These are phyloP conservation scores for Dermatemys mawii DNA, from an alignment of 2,113 vertebrate species.

Conservation along the genomic window DNA sequence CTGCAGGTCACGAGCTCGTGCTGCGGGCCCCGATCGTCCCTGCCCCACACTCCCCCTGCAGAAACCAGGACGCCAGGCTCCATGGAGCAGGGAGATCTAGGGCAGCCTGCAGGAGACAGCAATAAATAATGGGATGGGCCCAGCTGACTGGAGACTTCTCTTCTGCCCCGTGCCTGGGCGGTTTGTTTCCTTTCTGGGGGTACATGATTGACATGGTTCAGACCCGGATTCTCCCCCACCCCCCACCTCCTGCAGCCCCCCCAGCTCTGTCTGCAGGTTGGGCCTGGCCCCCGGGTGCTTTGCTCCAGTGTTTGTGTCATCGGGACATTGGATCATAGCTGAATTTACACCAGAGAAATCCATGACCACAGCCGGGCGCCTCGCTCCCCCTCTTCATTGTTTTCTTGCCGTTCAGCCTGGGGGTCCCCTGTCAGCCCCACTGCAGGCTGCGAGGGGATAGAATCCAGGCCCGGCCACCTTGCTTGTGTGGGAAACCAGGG, in stretches of 20 bases:
- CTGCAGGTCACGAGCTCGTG: background rate
- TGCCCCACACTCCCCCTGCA: background rate
- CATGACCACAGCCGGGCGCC: too few species aligned
- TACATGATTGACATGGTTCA: background rate
- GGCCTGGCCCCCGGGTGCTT: background rate
- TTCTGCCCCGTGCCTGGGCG: background rate
- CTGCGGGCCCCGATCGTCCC: background rate
- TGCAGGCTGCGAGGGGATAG: background rate
- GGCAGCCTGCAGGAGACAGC: background rate
- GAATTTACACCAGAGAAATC: background rate
- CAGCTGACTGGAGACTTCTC: background rate
- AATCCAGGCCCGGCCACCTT: background rate
- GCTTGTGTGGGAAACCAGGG: background rate
- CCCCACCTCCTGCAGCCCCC: too few species aligned
- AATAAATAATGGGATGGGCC: background rate
- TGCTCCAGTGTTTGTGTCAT: background rate
- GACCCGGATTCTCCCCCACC: too few species aligned
- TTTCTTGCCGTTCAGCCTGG: background rate
- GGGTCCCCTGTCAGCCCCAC: too few species aligned
- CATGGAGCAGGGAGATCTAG: background rate
- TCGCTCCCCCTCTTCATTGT: too few species aligned
- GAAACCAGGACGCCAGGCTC: background rate
- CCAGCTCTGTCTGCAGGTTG: background rate
- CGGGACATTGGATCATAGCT: background rate
- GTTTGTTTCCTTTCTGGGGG: background rate